These are phyloP conservation scores for Pristionchus maxplancki DNA, from an alignment of 2,888 invertebrate genomes.

Conservation along the genomic window DNA sequence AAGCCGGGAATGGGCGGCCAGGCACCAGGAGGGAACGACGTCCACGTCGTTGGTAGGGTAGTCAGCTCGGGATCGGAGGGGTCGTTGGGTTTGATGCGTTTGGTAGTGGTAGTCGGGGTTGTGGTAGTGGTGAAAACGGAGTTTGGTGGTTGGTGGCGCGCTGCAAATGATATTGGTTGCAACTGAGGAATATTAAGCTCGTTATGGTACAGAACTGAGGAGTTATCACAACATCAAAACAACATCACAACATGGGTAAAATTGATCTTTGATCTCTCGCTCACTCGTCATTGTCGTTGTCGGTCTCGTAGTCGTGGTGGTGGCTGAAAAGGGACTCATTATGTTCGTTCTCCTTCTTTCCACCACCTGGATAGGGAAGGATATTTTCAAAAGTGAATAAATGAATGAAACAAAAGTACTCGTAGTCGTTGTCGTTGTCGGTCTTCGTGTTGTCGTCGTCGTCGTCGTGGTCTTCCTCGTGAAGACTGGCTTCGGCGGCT, in stretches of 20 bases:
- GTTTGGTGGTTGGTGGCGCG: background rate
- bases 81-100: no score
- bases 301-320: background rate
- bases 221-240: background rate
- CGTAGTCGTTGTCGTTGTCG: constrained; percentile 20
- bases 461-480: constrained; percentile 13
- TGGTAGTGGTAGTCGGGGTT: background rate
- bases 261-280: background rate
- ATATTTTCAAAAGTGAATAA: no score
- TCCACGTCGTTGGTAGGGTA: background rate
- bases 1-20: constrained; percentile 26
- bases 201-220: background rate
- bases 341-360: no score
- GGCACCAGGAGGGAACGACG: constrained; percentile 36
- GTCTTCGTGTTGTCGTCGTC: no score
- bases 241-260: background rate
- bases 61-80: background rate
- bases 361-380: no score
- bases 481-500: constrained; percentile 13
- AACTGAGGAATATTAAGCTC: no score
- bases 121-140: background rate
- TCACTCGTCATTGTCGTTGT: constrained; percentile 20
- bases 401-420: no score
- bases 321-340: no score
- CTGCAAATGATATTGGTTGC: no score